These are phyloP conservation scores for Sabatieria punctata DNA, from an alignment of 2,888 invertebrate species.

Conservation along the genomic window DNA sequence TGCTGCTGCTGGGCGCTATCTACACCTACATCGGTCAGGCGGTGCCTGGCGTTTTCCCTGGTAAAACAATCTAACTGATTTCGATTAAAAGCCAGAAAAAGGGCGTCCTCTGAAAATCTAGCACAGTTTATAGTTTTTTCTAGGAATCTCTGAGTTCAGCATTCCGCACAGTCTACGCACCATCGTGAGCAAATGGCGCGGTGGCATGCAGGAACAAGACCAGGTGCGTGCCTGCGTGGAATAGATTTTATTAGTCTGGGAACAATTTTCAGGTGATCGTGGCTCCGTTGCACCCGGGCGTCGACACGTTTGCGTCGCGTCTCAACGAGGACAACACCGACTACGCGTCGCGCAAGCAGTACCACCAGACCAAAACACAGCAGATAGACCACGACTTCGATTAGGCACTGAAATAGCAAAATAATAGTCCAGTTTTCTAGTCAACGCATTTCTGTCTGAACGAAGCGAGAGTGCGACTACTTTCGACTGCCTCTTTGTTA, in stretches of 20 bases:
- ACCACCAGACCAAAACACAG: constrained; percentile 55
- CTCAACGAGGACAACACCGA: constrained; percentile 87
- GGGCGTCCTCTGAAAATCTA: neutral
- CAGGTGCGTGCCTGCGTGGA: constrained; percentile 19
- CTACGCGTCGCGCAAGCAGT: constrained; percentile 72
- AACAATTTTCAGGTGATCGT: constrained; percentile 32
- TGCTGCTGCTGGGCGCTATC: constrained; percentile 59
- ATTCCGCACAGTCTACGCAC: constrained; percentile 6
- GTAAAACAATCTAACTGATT: constrained; percentile 38
- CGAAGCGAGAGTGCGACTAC: too few species aligned
- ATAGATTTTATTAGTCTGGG: neutral
- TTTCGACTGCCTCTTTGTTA: too few species aligned
- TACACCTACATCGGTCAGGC: constrained; percentile 88
- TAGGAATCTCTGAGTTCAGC: constrained; percentile 17
- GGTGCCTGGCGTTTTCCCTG: constrained; percentile 85
- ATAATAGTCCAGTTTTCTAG: too few species aligned
- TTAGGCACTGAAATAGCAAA: too few species aligned
- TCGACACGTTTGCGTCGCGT: constrained; percentile 60
- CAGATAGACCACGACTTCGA: constrained; percentile 6
- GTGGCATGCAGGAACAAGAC: constrained; percentile 17
- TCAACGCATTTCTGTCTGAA: too few species aligned
- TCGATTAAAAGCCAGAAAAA: neutral
- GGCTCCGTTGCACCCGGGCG: constrained; percentile 43
- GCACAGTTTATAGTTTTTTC: neutral
- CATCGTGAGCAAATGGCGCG: constrained; percentile 10